Evolutionary conservation across 2,797 vertebrate genomes (phyloP), one percentile per base, ranked within the genome.

Genomic region (Eulemur coronatus): DNA sequence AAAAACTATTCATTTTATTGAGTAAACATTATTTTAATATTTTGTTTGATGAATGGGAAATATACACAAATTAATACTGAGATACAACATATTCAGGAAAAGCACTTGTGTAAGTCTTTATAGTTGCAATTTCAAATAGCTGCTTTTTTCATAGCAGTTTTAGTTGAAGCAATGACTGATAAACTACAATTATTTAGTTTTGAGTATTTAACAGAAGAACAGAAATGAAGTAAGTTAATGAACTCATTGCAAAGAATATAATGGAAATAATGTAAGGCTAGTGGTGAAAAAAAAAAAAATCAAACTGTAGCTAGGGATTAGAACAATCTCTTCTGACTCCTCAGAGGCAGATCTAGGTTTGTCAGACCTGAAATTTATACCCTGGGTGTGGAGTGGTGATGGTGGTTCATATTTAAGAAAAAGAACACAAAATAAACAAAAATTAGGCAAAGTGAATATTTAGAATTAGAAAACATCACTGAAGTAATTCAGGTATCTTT

Each of bases 371-470:
- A 84, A 57, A 69, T 79, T 85, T 55, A 72, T 48, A 72, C n/a
- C 52, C 0, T 67, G 52, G 6, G 26, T 9, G 22, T n/a, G 7
- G 15, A 1, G 6, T 24, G 20, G 30, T 52, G 18, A 30, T 38
- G 6, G 43, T 41, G 18, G 48, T 59, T 75, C 55, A 91, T 46
- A 75, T 43, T 75, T 69, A 81, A 69, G 41, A 59, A 76, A 90
- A 88, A 69, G n/a, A 67, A 50, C 48, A 73, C 3, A 91, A 90
- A 90, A 59, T 75, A 93, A 81, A 92, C 69, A 89, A 50, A 41
- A 63, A 69, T 86, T 43, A 35, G 5, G 15, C 4, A 35, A 67
- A 75, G 28, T 73, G 33, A 67, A 15, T n/a, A 67, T 48, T 84
- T 70, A 73, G 14, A 90, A 57, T 79, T 28, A 46, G 86, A 81